Percentiles rank a stretch among this genome's conserved stretches.
These are phyloP conservation scores for Anthopleura sola DNA, from an alignment of 64 coral and sea anemone genomes.

Conservation along the genomic window DNA sequence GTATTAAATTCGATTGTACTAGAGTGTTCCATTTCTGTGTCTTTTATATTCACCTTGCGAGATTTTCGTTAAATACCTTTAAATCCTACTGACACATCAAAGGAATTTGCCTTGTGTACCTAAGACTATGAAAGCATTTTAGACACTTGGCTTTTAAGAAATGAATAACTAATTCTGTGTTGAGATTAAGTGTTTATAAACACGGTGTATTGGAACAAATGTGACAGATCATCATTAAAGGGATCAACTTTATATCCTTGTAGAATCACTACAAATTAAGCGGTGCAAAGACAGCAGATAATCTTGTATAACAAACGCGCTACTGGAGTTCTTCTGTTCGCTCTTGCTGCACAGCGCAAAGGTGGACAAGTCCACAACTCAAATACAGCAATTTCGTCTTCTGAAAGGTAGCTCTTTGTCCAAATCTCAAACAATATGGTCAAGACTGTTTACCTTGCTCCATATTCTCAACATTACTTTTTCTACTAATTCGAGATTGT, in stretches of 20 bases:
- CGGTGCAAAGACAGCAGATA: background rate
- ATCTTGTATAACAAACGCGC: constrained; percentile 10
- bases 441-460: background rate
- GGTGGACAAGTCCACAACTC: background rate
- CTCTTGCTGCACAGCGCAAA: background rate
- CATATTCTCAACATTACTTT: background rate
- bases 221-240: constrained; percentile 9
- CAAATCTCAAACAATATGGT: background rate
- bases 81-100: background rate
- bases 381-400: background rate
- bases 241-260: background rate
- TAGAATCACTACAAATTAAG: background rate
- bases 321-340: background rate
- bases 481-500: background rate
- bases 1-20: no score
- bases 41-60: background rate
- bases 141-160: background rate
- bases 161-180: background rate
- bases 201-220: constrained; percentile 1
- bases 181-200: constrained; percentile 9
- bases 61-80: background rate
- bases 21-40: background rate
- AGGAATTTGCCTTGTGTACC: constrained; percentile 20
- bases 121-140: constrained; percentile 23
- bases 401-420: background rate